Percentiles rank a stretch among this genome's conserved stretches.
These are phyloP conservation scores for Eledona agricola DNA, from an alignment of 2,888 invertebrate species.

Conservation along the genomic window DNA sequence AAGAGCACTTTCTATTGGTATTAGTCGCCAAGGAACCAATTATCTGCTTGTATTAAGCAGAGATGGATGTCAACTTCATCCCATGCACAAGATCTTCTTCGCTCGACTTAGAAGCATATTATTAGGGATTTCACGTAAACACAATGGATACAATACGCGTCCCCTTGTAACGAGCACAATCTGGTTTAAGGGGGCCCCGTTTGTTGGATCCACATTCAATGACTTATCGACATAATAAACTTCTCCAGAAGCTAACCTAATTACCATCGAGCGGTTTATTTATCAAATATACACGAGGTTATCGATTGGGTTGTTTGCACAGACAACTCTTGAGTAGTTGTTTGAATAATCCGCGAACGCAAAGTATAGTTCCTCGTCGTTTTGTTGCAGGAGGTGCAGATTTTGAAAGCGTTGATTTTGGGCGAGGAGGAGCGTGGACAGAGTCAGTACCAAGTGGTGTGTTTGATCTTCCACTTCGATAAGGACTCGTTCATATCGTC, in stretches of 20 bases:
- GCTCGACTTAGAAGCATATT: constrained; percentile 36
- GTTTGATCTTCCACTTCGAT: constrained; percentile 88
- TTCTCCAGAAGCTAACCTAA: constrained; percentile 25
- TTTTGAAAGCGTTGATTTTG: constrained; percentile 86
- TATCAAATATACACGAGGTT: constrained; percentile 15
- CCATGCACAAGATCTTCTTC: constrained; percentile 9
- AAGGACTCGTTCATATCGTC: constrained; percentile 95
- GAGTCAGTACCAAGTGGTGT: constrained; percentile 87
- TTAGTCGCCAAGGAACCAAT: constrained; percentile 32
- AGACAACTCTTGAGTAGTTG: constrained; percentile 1
- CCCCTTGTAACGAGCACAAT: constrained; percentile 37
- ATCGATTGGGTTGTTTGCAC: constrained; percentile 10
- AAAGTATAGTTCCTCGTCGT: neutral
- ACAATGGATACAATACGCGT: constrained; percentile 40
- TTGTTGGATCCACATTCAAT: constrained; percentile 36
- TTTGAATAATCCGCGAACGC: constrained; percentile 5
- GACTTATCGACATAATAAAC: constrained; percentile 40
- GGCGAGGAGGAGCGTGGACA: constrained; percentile 94
- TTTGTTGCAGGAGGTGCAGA: constrained; percentile 84
- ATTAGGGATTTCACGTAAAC: constrained; percentile 39
- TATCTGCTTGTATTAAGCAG: constrained; percentile 12
- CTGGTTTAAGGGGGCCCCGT: constrained; percentile 36
- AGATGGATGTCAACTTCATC: constrained; percentile 11
- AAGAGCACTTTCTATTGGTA: constrained; percentile 16
- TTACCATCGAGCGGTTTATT: constrained; percentile 9